Evolutionary conservation across 2,113 vertebrate genomes (phyloP).

Genomic region (Nibea coibor): DNA sequence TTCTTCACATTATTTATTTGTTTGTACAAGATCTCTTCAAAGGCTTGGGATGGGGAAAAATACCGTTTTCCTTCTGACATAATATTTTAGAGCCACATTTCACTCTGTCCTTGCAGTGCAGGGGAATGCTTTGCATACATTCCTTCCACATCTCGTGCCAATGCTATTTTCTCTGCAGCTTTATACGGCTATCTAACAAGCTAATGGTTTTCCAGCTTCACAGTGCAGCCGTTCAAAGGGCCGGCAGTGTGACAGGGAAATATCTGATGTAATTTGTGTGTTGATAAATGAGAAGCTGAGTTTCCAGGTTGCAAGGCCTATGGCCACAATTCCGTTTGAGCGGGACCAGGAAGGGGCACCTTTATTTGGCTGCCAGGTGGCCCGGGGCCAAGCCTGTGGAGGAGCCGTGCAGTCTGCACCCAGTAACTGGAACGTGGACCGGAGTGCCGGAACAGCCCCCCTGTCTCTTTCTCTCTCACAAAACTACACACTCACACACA

Average conservation of each 20-base stretch:
- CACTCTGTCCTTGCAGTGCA: conserved; percentile 57
- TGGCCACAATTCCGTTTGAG: conserved; percentile 79
- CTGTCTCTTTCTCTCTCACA: conserved; percentile 67
- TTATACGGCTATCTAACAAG: conserved; percentile 79
- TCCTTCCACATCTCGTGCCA: conserved; percentile 77
- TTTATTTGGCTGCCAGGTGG: conserved; percentile 88
- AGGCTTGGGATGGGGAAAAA: conserved; percentile 66
- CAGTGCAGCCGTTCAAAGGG: conserved; percentile 70
- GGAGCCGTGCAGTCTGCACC: conserved; percentile 86
- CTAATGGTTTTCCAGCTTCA: conserved; percentile 78
- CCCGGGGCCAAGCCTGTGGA: conserved; percentile 78
- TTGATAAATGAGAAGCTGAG: conserved; percentile 86
- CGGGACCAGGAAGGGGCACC: conserved; percentile 85
- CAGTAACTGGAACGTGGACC: conserved; percentile 83
- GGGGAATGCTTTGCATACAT: conserved; percentile 73
- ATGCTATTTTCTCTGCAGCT: conserved; percentile 77
- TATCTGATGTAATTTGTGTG: conserved; percentile 83
- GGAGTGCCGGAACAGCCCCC: conserved; percentile 72
- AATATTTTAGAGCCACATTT: conserved; percentile 80
- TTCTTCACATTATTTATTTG: conserved; percentile 82
- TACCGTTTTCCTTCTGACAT: conserved; percentile 72
- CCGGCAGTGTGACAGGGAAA: conserved; percentile 75
- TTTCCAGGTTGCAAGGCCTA: conserved; percentile 83
- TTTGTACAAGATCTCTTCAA: conserved; percentile 78
- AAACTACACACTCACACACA: conserved; percentile 32